Evolutionary conservation across 2,797 vertebrate genomes (phyloP).

Genomic region (Paedocypris micromegethes): DNA sequence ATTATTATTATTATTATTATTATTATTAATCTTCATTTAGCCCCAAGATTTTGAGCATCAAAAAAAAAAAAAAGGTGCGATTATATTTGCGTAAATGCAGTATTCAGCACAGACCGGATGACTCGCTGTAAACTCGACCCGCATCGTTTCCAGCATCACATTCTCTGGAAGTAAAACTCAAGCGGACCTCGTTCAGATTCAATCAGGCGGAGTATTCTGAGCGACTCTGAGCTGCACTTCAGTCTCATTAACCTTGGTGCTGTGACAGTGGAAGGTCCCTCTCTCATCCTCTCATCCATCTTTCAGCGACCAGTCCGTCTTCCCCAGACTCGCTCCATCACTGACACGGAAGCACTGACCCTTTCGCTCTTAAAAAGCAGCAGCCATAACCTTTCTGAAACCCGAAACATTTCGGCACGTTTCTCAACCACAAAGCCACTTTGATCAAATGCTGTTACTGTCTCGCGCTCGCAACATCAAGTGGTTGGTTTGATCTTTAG

Average conservation of each 20-base stretch:
- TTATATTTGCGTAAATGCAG: too few species aligned
- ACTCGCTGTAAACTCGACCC: too few species aligned
- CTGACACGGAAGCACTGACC: constrained; percentile 33
- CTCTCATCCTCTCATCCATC: constrained; percentile 50
- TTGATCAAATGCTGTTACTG: too few species aligned
- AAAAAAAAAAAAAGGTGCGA: too few species aligned
- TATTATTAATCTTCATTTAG: too few species aligned
- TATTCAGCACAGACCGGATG: too few species aligned
- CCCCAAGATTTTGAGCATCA: too few species aligned
- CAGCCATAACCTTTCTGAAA: constrained; percentile 19
- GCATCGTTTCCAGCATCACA: not conserved
- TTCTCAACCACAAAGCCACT: not conserved
- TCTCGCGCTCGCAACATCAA: too few species aligned
- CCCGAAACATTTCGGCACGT: not conserved
- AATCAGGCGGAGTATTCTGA: constrained; percentile 8
- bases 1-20: too few species aligned
- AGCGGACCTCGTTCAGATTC: not conserved
- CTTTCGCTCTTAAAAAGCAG: not conserved
- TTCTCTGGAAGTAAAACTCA: constrained; percentile 1
- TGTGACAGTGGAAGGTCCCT: constrained; percentile 39
- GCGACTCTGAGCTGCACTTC: constrained; percentile 39
- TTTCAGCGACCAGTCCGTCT: constrained; percentile 57
- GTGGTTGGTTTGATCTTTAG: too few species aligned
- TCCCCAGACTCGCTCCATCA: constrained; percentile 61
- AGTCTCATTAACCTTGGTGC: constrained; percentile 62